Conservation (phyloP, 2,797 vertebrate species). For the Sebastes hopkinsi region DNA sequence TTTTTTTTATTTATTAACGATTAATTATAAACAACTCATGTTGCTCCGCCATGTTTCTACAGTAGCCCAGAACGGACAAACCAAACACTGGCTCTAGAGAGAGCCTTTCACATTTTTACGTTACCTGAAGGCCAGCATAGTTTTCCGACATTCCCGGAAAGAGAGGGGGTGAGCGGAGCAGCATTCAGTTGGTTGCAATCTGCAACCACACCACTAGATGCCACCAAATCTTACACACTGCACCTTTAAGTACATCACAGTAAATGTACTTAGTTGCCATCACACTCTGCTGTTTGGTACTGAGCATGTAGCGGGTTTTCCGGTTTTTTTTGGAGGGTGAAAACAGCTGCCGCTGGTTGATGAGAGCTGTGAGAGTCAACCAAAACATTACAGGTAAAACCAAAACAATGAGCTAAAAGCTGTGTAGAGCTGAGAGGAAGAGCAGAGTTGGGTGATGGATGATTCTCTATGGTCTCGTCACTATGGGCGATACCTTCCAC, state of each 20-base stretch:
- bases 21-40: no score
- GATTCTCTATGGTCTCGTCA: not conserved
- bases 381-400: not conserved
- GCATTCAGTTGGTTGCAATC: not conserved
- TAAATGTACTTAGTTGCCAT: not conserved
- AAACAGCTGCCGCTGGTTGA: not conserved
- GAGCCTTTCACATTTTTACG: no score
- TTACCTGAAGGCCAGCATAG: no score
- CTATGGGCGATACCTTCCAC: not conserved
- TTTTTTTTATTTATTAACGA: no score
- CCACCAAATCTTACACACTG: not conserved
- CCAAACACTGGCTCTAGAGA: rapidly evolving
- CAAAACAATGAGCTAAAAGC: not conserved
- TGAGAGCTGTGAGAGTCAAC: not conserved
- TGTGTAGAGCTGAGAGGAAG: not conserved
- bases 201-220: not conserved
- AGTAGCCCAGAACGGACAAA: no score
- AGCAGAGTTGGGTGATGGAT: not conserved
- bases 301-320: not conserved
- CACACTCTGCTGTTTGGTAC: not conserved
- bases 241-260: not conserved
- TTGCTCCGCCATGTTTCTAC: no score
- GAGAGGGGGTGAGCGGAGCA: not conserved
- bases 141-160: rapidly evolving
- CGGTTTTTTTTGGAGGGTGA: no score